phyloP scores from a whole-genome alignment of 2,888 invertebrate species.

The Pyrocoelia pectoralis region DNA sequence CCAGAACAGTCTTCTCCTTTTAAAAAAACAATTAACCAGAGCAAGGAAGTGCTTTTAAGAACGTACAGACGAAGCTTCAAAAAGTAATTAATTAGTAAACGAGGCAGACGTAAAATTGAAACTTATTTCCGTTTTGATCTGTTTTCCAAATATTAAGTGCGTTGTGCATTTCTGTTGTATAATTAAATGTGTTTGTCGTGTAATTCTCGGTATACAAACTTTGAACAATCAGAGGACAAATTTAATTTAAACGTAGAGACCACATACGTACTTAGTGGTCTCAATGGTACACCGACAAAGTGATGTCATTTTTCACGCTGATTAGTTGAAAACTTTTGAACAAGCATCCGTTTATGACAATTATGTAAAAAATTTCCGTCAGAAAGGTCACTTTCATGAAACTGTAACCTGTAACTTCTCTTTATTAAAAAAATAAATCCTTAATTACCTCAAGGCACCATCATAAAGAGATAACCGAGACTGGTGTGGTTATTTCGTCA shows the following conservation, averaged over 20 bases:
- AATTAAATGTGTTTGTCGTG: background rate
- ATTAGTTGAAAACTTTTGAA: conserved; percentile 26
- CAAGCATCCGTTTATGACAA: conserved; percentile 24
- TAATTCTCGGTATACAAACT: no score
- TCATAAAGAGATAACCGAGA: background rate
- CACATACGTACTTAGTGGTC: conserved; percentile 23
- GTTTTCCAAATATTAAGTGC: background rate
- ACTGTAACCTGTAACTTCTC: no score
- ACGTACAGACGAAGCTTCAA: background rate
- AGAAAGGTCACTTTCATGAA: background rate
- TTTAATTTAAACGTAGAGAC: conserved; percentile 16
- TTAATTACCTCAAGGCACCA: background rate
- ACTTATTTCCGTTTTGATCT: background rate
- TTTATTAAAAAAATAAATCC: no score
- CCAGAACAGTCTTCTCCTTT: background rate
- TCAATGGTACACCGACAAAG: conserved; percentile 20
- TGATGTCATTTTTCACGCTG: conserved; percentile 17
- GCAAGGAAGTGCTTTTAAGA: background rate
- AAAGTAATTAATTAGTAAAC: background rate
- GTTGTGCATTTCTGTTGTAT: background rate
- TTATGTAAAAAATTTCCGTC: conserved; percentile 17
- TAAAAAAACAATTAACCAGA: background rate
- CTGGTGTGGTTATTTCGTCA: background rate
- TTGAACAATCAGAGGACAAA: background rate
- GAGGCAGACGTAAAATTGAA: background rate